Conservation (phyloP, 2,113 vertebrate genomes). For the Sprattus sprattus region DNA sequence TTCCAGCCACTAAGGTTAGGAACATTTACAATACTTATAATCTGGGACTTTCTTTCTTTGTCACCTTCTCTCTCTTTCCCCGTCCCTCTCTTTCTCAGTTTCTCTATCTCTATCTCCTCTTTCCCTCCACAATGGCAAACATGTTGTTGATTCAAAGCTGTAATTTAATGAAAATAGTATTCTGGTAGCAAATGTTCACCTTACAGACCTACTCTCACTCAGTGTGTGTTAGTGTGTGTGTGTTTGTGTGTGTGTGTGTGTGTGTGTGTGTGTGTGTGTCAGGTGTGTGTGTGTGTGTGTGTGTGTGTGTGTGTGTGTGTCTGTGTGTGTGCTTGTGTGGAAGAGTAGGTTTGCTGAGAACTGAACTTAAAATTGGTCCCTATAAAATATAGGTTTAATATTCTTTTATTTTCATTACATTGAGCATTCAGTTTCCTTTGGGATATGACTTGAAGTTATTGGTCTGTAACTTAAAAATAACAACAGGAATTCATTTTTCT, state of each 20-base stretch:
- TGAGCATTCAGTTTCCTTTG: not conserved
- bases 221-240: not conserved
- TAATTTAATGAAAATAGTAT: not conserved
- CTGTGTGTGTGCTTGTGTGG: not conserved
- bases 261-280: too few relatives aligned
- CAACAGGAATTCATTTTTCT: too few relatives aligned
- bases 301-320: too few relatives aligned
- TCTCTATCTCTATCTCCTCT: not conserved
- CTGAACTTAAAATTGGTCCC: not conserved
- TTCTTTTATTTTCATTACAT: not conserved
- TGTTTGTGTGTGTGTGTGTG: too few relatives aligned
- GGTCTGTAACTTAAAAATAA: too few relatives aligned
- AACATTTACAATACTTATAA: not conserved
- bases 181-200: not conserved
- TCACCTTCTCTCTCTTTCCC: not conserved
- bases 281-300: not conserved
- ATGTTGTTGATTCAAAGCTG: not conserved
- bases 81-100: too few relatives aligned
- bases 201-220: not conserved
- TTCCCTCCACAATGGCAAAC: not conserved
- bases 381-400: not conserved
- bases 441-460: too few relatives aligned
- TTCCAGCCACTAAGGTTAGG: constrained; percentile 5
- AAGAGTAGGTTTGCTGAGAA: not conserved
- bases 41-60: not conserved